Percentiles rank a stretch among this genome's conserved stretches.
phyloP scores from a whole-genome alignment of 2,888 invertebrate species.

The Harpalus rufipes region DNA sequence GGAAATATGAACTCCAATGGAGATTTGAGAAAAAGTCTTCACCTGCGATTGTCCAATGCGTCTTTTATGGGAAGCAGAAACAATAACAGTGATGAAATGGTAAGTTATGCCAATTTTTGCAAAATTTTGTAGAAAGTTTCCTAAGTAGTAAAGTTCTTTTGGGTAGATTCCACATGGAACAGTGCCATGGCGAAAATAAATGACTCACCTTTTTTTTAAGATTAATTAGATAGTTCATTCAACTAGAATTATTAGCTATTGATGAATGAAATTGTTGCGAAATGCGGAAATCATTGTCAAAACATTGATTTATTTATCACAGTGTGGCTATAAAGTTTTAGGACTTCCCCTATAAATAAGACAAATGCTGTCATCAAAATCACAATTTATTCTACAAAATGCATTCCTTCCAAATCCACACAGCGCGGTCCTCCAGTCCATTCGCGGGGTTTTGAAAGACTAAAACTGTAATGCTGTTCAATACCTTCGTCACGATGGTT shows the following conservation, averaged over 20 bases:
- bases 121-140: slow-evolving; percentile 55
- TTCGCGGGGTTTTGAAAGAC: no score
- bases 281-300: no score
- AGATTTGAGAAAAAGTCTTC: slow-evolving; percentile 83
- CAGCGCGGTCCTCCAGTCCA: no score
- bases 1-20: slow-evolving; percentile 87
- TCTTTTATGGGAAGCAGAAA: slow-evolving; percentile 81
- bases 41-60: slow-evolving; percentile 80
- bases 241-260: not conserved
- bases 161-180: slow-evolving; percentile 52
- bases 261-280: not conserved
- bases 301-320: no score
- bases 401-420: no score
- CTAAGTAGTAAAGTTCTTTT: slow-evolving; percentile 23
- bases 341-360: no score
- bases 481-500: no score
- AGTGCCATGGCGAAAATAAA: slow-evolving; percentile 55
- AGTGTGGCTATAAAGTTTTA: no score
- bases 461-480: no score
- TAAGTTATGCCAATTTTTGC: slow-evolving; percentile 73
- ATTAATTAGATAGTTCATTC: slow-evolving; percentile 32
- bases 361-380: no score
- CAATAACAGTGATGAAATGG: slow-evolving; percentile 80
- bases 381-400: no score
- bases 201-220: not conserved